A percentile compares a stretch with the other conserved stretches of the same genome.
Evolutionary conservation across 2,797 vertebrate species (phyloP).

Genomic region (Fratercula arctica): DNA sequence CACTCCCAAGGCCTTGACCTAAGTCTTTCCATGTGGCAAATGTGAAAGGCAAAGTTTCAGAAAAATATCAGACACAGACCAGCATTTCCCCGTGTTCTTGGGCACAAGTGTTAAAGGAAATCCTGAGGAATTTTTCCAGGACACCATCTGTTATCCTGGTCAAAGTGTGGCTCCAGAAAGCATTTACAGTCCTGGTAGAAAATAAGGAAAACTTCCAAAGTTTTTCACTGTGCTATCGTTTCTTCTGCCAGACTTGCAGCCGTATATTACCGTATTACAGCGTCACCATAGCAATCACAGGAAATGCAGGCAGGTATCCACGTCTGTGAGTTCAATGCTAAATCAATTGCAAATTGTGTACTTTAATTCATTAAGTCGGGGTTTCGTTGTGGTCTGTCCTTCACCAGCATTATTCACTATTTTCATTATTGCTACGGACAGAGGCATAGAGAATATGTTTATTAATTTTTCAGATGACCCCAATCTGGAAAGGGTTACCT

Average conservation of each 20-base stretch:
- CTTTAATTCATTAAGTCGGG: not conserved
- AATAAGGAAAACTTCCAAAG: not conserved
- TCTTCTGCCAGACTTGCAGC: not conserved
- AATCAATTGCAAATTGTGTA: not conserved
- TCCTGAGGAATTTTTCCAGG: not conserved
- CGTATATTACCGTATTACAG: rapidly evolving
- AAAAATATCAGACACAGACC: not conserved
- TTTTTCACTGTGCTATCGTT: not conserved
- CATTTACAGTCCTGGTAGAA: not conserved
- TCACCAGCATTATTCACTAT: not conserved
- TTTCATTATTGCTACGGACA: not conserved
- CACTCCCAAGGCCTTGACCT: not conserved
- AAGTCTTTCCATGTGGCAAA: not conserved
- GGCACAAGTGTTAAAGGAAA: not conserved
- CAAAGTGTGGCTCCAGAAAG: not conserved
- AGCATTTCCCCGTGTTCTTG: not conserved
- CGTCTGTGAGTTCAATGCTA: not conserved
- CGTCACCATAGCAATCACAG: rapidly evolving
- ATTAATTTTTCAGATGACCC: not conserved
- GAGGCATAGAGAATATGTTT: not conserved
- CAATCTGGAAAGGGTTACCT: not conserved
- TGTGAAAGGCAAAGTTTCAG: not conserved
- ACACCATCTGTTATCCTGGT: not conserved
- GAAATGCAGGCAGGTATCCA: not conserved
- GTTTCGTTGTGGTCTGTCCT: not conserved